phyloP scores from a whole-genome alignment of 2,797 vertebrate species.

The Arrhamphus sclerolepis region DNA sequence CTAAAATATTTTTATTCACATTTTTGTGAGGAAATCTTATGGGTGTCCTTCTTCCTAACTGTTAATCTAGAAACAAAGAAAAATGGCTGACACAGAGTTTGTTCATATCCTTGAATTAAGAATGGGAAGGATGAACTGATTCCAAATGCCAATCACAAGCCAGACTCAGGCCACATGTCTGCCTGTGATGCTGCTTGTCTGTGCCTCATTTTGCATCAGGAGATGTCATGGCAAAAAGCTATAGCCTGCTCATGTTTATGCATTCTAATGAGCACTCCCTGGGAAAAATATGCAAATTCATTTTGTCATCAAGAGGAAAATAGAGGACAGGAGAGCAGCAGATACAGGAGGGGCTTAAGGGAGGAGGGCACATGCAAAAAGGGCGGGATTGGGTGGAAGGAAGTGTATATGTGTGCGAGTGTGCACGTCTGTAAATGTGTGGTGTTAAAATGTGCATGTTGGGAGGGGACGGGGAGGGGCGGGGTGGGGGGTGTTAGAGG shows the following conservation, averaged over 20 bases:
- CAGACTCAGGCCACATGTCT: constrained; percentile 75
- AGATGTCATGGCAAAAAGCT: constrained; percentile 70
- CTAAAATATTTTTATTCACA: constrained; percentile 4
- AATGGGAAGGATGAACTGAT: constrained; percentile 66
- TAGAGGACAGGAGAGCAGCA: constrained; percentile 77
- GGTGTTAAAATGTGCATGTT: constrained; percentile 11
- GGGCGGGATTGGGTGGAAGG: constrained; percentile 60
- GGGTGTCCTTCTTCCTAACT: constrained; percentile 25
- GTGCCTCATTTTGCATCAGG: constrained; percentile 70
- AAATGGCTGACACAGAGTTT: constrained; percentile 72
- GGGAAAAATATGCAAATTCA: constrained; percentile 81
- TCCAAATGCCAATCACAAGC: constrained; percentile 78
- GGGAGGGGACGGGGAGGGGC: not conserved
- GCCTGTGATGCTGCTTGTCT: constrained; percentile 68
- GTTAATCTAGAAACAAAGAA: constrained; percentile 67
- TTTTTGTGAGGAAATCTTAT: constrained; percentile 19
- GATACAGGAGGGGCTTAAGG: constrained; percentile 71
- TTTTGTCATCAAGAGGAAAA: constrained; percentile 79
- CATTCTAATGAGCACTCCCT: constrained; percentile 78
- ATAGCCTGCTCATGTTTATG: constrained; percentile 73
- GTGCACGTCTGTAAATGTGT: constrained; percentile 30
- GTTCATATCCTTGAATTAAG: constrained; percentile 69
- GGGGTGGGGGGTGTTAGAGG: constrained; percentile 19
- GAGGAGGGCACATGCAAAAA: constrained; percentile 64
- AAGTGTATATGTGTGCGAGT: constrained; percentile 32